Evolutionary conservation across 2,888 invertebrate genomes (phyloP).

Genomic region (Ophion ventricosus): DNA sequence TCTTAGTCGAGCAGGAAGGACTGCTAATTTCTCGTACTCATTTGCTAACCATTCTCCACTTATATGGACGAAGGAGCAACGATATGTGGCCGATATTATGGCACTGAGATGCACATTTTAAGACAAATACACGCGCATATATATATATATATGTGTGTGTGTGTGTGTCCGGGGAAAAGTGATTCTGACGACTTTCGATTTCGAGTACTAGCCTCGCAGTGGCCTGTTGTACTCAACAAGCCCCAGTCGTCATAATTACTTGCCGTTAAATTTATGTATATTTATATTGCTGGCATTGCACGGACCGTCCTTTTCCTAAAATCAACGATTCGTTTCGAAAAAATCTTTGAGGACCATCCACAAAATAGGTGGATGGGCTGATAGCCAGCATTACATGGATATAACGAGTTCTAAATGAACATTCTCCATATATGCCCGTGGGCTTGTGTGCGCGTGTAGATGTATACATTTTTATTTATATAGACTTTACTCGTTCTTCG

Average conservation of each 20-base stretch:
- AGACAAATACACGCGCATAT: neutral
- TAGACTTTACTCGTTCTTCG: constrained; percentile 11
- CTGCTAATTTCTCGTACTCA: constrained; percentile 56
- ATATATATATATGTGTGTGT: no score
- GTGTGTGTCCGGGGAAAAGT: neutral
- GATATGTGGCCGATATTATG: constrained; percentile 39
- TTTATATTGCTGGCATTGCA: neutral
- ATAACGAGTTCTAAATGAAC: neutral
- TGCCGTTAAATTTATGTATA: neutral
- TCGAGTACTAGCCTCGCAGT: neutral
- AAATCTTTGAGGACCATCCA: neutral
- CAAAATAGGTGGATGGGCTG: neutral
- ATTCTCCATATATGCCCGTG: neutral
- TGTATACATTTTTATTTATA: neutral
- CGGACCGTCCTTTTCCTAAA: neutral
- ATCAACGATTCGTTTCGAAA: neutral
- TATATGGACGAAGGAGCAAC: constrained; percentile 36
- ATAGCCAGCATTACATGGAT: neutral
- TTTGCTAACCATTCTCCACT: constrained; percentile 46
- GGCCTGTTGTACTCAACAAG: neutral
- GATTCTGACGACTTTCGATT: neutral
- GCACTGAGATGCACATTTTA: constrained; percentile 14
- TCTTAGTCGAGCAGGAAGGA: constrained; percentile 52
- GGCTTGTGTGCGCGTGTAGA: no score
- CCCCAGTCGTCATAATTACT: neutral